Conservation (phyloP, 1,140 invertebrate species). For the Megalonaias nervosa region DNA sequence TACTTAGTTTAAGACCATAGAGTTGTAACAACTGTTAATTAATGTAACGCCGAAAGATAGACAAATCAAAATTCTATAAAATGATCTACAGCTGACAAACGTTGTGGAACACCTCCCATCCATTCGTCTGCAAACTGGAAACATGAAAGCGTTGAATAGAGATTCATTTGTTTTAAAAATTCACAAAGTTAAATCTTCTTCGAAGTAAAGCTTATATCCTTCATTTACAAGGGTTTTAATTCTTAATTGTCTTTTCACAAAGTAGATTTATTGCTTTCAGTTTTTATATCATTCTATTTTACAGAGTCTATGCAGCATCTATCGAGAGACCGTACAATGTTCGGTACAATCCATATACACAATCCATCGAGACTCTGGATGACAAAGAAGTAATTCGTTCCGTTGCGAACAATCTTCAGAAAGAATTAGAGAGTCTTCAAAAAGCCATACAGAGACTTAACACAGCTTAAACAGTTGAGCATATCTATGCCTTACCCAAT, state of each 20-base stretch:
- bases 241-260: neutral
- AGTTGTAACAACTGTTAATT: no score
- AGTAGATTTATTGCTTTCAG: neutral
- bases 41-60: no score
- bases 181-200: neutral
- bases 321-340: slow-evolving; percentile 94
- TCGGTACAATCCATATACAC: slow-evolving; percentile 95
- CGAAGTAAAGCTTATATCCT: neutral
- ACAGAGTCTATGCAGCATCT: slow-evolving; percentile 89
- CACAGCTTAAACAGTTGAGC: no score
- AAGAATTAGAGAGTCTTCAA: no score
- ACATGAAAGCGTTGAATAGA: no score
- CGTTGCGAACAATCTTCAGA: no score
- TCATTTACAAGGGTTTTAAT: neutral
- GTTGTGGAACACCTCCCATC: no score
- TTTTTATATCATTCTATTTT: slow-evolving; percentile 54
- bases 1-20: no score
- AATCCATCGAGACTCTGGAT: slow-evolving; percentile 92
- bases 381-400: slow-evolving; percentile 75
- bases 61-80: no score
- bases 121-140: no score
- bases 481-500: no score
- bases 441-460: slow-evolving; percentile 12
- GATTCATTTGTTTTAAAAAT: neutral
- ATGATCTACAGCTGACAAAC: no score